Base-by-base conservation (phyloP, 2,797 vertebrate species). In the Sebastes jordani region DNA sequence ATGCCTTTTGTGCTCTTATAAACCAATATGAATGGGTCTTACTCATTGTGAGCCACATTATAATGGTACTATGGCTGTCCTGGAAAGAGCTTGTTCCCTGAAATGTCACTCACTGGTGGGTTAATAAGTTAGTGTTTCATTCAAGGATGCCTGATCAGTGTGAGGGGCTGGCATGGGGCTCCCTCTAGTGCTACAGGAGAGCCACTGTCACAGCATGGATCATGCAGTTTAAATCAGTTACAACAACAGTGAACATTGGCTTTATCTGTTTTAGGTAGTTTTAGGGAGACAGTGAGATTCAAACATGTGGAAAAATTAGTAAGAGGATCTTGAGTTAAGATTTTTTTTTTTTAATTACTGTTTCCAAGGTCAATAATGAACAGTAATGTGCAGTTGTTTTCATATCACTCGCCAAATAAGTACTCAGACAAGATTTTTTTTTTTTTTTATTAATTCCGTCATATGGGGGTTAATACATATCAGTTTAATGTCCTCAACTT, bases 131-230 rank as follows among this genome's bases (percentile, higher is more conserved):
- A 7, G 20, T 56, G 25, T 49, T 58, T 49, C 4, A 16, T 20
- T 61, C 8, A 11, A 6, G 7, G 54, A 56, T 9, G 70, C 3
- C 25, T 56, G 22, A 29, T 11, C 61, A n/a, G n/a, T 49, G 1
- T 30, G 49, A 74, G 67, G 2, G 6, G 32, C 49, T 78, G 72
- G 32, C 25, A n/a, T 6, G 20, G 29, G 13, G 84, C 89, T 62
- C 90, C 90, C 87, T 90, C 92, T 91, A 86, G 87, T 91, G 92
- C 6, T 74, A 2, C 2, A 55, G 6, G 5, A 62, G 11, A 13
- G 67, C 7, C 55, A 77, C 6, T 72, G 54, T 66, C 38, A 36
- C 46, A 36, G 25, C 34, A 20, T n/a, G 49, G 49, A n/a, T 54
- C 49, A 42, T 42, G 6, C 14, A 42, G 38, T 42, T 42, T 1